phyloP scores from a whole-genome alignment of 2,797 vertebrate genomes.

The Parotocinclus haroldoi region DNA sequence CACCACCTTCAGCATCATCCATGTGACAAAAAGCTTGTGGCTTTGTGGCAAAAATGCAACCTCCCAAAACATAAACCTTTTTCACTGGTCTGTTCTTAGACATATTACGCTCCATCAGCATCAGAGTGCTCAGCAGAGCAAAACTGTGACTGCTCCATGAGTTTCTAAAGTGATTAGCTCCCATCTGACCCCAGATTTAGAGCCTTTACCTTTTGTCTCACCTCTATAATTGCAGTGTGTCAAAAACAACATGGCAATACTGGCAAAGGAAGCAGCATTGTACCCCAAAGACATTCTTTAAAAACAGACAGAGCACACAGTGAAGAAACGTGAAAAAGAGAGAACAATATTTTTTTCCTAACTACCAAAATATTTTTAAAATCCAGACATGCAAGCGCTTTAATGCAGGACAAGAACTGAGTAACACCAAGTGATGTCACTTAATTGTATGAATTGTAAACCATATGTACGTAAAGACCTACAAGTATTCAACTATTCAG shows the following conservation, averaged over 20 bases:
- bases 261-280: conserved; percentile 35
- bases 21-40: conserved; percentile 41
- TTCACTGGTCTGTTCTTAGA: conserved; percentile 53
- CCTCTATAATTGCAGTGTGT: conserved; percentile 57
- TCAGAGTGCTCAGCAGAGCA: conserved; percentile 69
- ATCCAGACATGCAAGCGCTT: no score
- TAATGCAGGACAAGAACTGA: no score
- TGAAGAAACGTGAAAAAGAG: no score
- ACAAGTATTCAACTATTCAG: no score
- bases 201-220: conserved; percentile 46
- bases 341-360: no score
- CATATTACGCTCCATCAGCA: conserved; percentile 65
- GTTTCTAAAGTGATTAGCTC: conserved; percentile 72
- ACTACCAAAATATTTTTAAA: no score
- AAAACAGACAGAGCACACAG: not conserved
- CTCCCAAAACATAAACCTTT: conserved; percentile 56
- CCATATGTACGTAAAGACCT: no score
- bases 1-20: no score
- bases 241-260: conserved; percentile 48
- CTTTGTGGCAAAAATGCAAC: conserved; percentile 52
- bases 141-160: conserved; percentile 63
- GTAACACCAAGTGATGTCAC: no score
- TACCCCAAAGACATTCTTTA: conserved; percentile 56
- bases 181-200: conserved; percentile 61
- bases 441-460: no score